phyloP scores from a whole-genome alignment of 2,888 invertebrate genomes.

The Lordiphosa fenestrarum region DNA sequence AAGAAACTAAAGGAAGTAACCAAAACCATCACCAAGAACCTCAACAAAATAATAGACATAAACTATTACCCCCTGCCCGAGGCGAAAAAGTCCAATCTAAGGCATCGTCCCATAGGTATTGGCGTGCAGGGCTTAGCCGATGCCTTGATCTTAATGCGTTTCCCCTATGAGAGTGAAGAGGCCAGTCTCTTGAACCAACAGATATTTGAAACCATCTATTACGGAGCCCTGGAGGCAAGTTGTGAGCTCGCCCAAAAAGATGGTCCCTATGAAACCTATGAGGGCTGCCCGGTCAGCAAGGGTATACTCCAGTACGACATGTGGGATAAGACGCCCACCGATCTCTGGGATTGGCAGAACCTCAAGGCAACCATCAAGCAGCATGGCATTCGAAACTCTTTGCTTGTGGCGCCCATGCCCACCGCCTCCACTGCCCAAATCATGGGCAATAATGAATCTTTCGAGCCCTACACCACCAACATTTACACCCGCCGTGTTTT shows the following conservation, averaged over 20 bases:
- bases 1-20: slow-evolving; percentile 91
- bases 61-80: slow-evolving; percentile 97
- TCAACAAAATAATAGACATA: slow-evolving; percentile 98
- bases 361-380: slow-evolving; percentile 92
- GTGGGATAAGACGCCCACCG: slow-evolving; percentile 95
- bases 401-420: slow-evolving; percentile 98
- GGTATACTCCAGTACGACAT: slow-evolving; percentile 98
- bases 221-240: slow-evolving; percentile 97
- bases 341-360: slow-evolving; percentile 93
- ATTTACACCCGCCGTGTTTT: slow-evolving; percentile 96
- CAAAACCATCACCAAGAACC: slow-evolving; percentile 92
- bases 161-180: slow-evolving; percentile 94
- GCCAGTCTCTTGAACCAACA: slow-evolving; percentile 93
- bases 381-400: slow-evolving; percentile 95
- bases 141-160: slow-evolving; percentile 95
- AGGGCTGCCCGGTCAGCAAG: slow-evolving; percentile 95
- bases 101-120: slow-evolving; percentile 93
- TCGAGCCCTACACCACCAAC: slow-evolving; percentile 99
- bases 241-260: slow-evolving; percentile 93
- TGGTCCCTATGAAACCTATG: slow-evolving; percentile 95
- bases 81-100: slow-evolving; percentile 91
- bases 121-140: slow-evolving; percentile 99
- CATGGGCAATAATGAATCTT: slow-evolving; percentile 98
- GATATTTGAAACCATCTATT: slow-evolving; percentile 99
- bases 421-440: slow-evolving; percentile 99